These are phyloP conservation scores for Cryptocephalus primarius DNA, from an alignment of 2,888 invertebrate species.

Conservation along the genomic window DNA sequence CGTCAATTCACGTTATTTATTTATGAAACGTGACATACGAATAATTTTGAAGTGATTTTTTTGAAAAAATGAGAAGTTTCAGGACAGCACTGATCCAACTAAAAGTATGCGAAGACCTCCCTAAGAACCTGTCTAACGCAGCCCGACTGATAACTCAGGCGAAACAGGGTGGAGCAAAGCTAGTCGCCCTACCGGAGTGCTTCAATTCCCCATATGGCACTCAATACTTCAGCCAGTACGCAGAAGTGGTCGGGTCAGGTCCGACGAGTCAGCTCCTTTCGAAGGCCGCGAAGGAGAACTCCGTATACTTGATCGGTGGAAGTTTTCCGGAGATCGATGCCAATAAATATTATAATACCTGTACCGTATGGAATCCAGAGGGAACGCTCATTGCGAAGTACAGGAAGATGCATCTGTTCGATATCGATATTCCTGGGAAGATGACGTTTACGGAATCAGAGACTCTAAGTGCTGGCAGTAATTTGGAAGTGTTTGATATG, in stretches of 20 bases:
- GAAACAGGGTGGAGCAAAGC: constrained; percentile 45
- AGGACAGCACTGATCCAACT: constrained; percentile 73
- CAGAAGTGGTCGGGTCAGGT: constrained; percentile 73
- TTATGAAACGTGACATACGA: no score
- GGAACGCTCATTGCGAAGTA: constrained; percentile 72
- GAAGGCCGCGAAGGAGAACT: constrained; percentile 60
- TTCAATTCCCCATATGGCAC: constrained; percentile 93
- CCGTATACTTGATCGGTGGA: constrained; percentile 77
- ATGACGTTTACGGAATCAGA: constrained; percentile 92
- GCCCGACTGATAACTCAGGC: constrained; percentile 60
- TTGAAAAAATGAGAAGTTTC: constrained; percentile 12
- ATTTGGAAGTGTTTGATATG: constrained; percentile 61
- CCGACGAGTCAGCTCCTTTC: constrained; percentile 63
- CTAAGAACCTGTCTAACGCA: constrained; percentile 64
- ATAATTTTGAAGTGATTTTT: no score
- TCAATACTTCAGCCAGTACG: constrained; percentile 62
- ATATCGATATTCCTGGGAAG: constrained; percentile 87
- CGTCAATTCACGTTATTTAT: no score
- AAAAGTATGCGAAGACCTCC: constrained; percentile 62
- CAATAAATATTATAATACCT: constrained; percentile 67
- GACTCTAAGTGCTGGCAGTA: constrained; percentile 63
- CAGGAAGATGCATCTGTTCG: constrained; percentile 89
- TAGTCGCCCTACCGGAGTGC: constrained; percentile 73
- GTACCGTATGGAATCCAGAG: constrained; percentile 70
- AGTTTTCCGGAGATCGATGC: constrained; percentile 72